Evolutionary conservation across 2,797 vertebrate genomes (phyloP), one percentile per base, ranked within the genome.

Genomic region (Tokudaia tokunoshimensis): DNA sequence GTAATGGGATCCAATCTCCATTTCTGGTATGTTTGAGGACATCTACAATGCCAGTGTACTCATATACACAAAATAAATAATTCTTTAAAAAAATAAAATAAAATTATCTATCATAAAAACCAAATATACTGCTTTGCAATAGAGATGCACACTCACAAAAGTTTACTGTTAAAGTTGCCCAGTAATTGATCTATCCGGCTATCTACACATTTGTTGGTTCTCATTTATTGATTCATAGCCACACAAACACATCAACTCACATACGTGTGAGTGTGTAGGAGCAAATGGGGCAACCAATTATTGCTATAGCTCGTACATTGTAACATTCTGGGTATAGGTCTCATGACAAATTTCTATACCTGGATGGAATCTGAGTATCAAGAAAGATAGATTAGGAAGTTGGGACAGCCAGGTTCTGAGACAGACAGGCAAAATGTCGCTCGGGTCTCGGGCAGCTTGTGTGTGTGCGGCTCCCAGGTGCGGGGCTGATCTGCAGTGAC

Each of bases 331-430:
- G 9, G 7, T 24, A 37, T 57, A 6, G 5, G 10, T 84, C 11
- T 87, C 95, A 75, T 22, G 31, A 9, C 50, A 13, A 89, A 44
- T 55, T 34, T 63, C 26, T 50, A 52, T 9, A 6, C 59, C 1
- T 94, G 84, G 87, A 94, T 84, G n/a, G 89, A 75, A 67, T 78
- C 20, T 91, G 37, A 83, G 2, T 44, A 7, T 88, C 34, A 67
- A 78, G 3, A 83, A 80, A 95, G 79, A 55, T 93, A 9, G 70
- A 57, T 85, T n/a, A 37, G n/a, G n/a, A n/a, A n/a, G n/a, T n/a
- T n/a, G n/a, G n/a, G n/a, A n/a, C n/a, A n/a, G n/a, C n/a, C n/a
- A n/a, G n/a, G n/a, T n/a, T n/a, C n/a, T n/a, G n/a, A n/a, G n/a
- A n/a, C n/a, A n/a, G n/a, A n/a, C n/a, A n/a, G n/a, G n/a, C n/a